Evolutionary conservation across 1,140 invertebrate species (phyloP).

Genomic region (Drosophila arizonae): DNA sequence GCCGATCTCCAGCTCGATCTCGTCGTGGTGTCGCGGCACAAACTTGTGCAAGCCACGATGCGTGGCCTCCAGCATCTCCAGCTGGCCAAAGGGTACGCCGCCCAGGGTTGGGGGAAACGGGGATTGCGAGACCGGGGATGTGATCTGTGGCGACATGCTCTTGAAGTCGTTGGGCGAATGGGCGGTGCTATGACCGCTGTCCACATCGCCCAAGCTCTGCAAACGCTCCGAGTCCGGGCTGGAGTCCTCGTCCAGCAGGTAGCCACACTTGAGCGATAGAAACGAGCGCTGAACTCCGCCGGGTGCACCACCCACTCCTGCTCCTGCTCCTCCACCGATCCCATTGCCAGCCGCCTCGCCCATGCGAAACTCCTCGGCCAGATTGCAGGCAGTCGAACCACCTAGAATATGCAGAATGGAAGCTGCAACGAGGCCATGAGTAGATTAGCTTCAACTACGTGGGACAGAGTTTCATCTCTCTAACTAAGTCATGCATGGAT

Average conservation of each 20-base stretch:
- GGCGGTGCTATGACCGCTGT: constrained; percentile 94
- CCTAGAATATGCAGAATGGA: constrained; percentile 83
- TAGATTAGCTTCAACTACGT: constrained; percentile 63
- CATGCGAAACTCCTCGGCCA: constrained; percentile 88
- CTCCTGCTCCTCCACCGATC: constrained; percentile 7
- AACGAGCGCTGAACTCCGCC: constrained; percentile 84
- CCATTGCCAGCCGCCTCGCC: constrained; percentile 23
- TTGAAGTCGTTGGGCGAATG: constrained; percentile 94
- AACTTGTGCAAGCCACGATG: constrained; percentile 98
- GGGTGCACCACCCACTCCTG: not conserved
- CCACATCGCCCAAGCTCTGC: constrained; percentile 89
- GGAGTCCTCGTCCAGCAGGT: constrained; percentile 90
- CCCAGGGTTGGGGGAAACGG: constrained; percentile 85
- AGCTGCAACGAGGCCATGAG: constrained; percentile 78
- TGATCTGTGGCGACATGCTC: constrained; percentile 89
- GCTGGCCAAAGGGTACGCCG: constrained; percentile 89
- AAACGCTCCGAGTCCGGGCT: constrained; percentile 93
- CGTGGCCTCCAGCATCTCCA: constrained; percentile 96
- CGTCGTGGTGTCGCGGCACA: constrained; percentile 95
- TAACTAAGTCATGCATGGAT: constrained; percentile 15
- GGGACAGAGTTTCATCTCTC: not conserved
- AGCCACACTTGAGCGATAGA: constrained; percentile 89
- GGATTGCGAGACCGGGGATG: constrained; percentile 83
- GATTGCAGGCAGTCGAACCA: constrained; percentile 75
- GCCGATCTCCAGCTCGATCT: constrained; percentile 98